phyloP scores from a whole-genome alignment of 2,797 vertebrate genomes.

The Bradypodion pumilum region DNA sequence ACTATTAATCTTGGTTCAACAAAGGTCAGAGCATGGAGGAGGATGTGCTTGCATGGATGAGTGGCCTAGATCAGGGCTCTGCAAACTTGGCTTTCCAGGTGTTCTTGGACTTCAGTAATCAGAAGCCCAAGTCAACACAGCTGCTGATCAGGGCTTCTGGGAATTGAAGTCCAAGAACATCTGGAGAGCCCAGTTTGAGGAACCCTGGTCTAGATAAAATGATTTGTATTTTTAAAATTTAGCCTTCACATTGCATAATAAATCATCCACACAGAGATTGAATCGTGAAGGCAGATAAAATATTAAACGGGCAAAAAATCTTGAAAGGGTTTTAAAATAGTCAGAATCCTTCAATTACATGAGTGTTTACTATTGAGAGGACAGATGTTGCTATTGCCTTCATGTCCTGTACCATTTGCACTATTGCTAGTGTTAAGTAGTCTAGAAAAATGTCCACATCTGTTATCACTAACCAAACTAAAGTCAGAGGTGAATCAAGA shows the following conservation, averaged over 20 bases:
- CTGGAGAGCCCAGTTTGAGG: no score
- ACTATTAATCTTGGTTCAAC: constrained; percentile 97
- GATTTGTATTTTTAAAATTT: constrained; percentile 6
- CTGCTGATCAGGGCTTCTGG: no score
- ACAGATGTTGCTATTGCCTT: not conserved
- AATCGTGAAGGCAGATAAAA: not conserved
- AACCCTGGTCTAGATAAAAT: no score
- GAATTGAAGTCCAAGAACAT: no score
- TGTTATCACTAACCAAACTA: not conserved
- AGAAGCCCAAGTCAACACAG: no score
- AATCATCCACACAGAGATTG: not conserved
- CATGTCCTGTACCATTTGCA: not conserved
- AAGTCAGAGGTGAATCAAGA: no score
- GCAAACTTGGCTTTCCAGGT: no score
- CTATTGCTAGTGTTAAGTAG: not conserved
- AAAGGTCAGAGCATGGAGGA: constrained; percentile 81
- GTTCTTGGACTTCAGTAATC: no score
- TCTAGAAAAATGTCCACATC: not conserved
- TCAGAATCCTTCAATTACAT: not conserved
- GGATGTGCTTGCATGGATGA: not conserved
- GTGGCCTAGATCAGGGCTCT: no score
- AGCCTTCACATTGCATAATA: not conserved
- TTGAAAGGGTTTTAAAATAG: not conserved
- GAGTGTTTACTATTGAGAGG: not conserved
- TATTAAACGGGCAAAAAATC: not conserved